Evolutionary conservation across 1,140 invertebrate genomes (phyloP).

Genomic region (Acyrthosiphon pisum): DNA sequence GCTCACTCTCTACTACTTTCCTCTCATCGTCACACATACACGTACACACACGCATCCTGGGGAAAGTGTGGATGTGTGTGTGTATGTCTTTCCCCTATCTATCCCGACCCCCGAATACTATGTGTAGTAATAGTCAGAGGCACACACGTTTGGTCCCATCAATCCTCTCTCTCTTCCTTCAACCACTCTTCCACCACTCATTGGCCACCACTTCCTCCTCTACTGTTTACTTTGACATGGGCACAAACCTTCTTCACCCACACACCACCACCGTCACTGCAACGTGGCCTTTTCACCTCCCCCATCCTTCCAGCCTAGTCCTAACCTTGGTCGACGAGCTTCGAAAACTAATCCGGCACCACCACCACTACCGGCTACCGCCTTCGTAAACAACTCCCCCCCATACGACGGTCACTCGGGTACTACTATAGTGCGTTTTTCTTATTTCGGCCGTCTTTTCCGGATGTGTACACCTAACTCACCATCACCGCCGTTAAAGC

Average conservation of each 20-base stretch:
- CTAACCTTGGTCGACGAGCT: slow-evolving; percentile 44
- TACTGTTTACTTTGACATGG: slow-evolving; percentile 9
- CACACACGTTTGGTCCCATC: slow-evolving; percentile 48
- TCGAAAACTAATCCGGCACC: slow-evolving; percentile 28
- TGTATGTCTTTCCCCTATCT: background rate
- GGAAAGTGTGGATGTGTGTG: background rate
- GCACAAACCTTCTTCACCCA: slow-evolving; percentile 11
- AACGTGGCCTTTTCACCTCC: slow-evolving; percentile 39
- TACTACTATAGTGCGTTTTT: slow-evolving; percentile 16
- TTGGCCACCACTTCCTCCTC: background rate
- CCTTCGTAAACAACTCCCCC: background rate
- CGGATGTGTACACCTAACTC: slow-evolving; percentile 1
- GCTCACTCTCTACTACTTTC: slow-evolving; percentile 4
- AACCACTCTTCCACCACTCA: slow-evolving; percentile 15
- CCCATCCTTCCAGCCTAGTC: background rate
- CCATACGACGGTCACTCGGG: background rate
- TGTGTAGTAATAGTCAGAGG: slow-evolving; percentile 47
- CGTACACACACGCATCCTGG: background rate
- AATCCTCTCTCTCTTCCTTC: slow-evolving; percentile 28
- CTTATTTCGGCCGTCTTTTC: slow-evolving; percentile 31
- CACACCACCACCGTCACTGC: background rate
- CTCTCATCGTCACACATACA: background rate
- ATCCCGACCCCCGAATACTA: slow-evolving; percentile 6
- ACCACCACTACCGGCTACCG: background rate
- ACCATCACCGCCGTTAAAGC: background rate